These are phyloP conservation scores for Cheilosia pagana DNA, from an alignment of 2,888 invertebrate genomes.

Conservation along the genomic window DNA sequence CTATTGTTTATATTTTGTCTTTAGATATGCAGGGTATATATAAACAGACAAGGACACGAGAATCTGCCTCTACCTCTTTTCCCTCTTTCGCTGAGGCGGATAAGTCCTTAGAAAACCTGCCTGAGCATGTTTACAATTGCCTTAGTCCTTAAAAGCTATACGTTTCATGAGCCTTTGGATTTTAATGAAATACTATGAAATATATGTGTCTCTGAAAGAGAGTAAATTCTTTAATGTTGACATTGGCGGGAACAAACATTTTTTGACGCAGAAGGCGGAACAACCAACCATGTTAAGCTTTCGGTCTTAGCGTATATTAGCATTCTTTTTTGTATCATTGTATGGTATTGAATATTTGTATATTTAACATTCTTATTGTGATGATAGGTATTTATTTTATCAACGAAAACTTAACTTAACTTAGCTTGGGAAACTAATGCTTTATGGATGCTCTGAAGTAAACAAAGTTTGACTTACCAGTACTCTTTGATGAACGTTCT, in stretches of 20 bases:
- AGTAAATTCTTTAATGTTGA: conserved; percentile 44
- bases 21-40: conserved; percentile 61
- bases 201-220: neutral
- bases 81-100: conserved; percentile 6
- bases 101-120: conserved; percentile 33
- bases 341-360: too few relatives aligned
- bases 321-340: too few relatives aligned
- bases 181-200: neutral
- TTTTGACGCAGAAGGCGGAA: neutral
- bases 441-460: neutral
- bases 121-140: conserved; percentile 53
- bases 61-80: conserved; percentile 19
- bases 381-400: neutral
- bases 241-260: conserved; percentile 15
- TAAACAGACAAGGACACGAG: conserved; percentile 34
- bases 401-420: neutral
- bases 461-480: conserved; percentile 79
- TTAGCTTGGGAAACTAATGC: neutral
- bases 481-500: conserved; percentile 81
- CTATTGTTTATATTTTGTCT: conserved; percentile 20
- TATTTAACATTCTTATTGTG: too few relatives aligned
- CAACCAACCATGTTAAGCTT: neutral
- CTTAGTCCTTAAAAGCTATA: conserved; percentile 53
- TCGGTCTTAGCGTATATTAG: neutral
- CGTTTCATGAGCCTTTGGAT: conserved; percentile 32